phyloP scores from a whole-genome alignment of 2,797 vertebrate species.

The Clarias laeviceps region DNA sequence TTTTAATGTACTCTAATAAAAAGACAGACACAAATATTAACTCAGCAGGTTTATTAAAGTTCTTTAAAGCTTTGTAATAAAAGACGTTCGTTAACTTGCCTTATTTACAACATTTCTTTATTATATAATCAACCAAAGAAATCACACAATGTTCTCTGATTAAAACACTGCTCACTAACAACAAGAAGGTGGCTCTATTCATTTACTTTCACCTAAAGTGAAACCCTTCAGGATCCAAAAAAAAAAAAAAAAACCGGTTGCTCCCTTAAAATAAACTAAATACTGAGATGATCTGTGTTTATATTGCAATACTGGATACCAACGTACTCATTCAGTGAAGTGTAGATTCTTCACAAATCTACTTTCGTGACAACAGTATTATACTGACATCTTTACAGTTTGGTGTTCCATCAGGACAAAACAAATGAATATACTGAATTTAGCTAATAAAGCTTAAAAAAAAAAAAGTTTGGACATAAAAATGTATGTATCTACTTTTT shows the following conservation, averaged over 20 bases:
- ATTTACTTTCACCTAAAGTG: not conserved
- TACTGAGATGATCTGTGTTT: not conserved
- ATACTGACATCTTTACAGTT: conserved; percentile 16
- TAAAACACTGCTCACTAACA: not conserved
- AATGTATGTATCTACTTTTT: not conserved
- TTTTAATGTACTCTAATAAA: not conserved
- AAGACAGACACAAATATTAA: not conserved
- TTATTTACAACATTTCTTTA: conserved; percentile 16
- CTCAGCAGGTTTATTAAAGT: not conserved
- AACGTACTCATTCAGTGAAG: not conserved
- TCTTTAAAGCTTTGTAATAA: conserved; percentile 9
- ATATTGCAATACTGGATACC: not conserved
- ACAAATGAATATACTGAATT: not conserved
- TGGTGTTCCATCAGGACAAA: not conserved
- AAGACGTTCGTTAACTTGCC: conserved; percentile 12
- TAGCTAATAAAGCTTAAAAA: not conserved
- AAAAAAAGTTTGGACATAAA: not conserved
- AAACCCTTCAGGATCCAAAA: not conserved
- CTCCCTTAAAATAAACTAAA: conserved; percentile 1
- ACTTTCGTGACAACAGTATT: not conserved
- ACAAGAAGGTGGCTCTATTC: not conserved
- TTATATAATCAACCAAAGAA: conserved; percentile 9
- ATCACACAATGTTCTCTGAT: not conserved
- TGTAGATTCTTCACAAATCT: not conserved
- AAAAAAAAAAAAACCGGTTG: not conserved